Evolutionary conservation across 2,888 invertebrate genomes (phyloP), one percentile per base, ranked within the genome.

Genomic region (Lepidocyrtinus sp.): DNA sequence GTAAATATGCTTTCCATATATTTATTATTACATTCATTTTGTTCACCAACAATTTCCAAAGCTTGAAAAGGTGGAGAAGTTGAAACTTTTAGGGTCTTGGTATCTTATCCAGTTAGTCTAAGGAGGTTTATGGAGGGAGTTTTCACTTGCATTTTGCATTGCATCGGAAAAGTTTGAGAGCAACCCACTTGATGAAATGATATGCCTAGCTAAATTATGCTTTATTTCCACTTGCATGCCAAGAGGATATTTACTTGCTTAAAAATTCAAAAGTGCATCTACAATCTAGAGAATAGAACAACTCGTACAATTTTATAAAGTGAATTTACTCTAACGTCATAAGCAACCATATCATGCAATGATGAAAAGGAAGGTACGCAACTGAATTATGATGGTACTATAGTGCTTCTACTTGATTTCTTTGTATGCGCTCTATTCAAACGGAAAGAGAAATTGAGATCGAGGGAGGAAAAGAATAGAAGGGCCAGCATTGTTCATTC

Each of bases 191-290:
- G 68, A 69, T 69, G 75, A 69, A 75, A 65, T 61, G 61, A 64
- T 65, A 74, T 55, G 65, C 55, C 59, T 17, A 15, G 61, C 45
- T 71, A 15, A 64, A 67, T 74, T 67, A 45, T 50, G 62, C 46
- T 75, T 75, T 62, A 75, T 75, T 75, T 75, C 75, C 62, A 63
- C 75, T 76, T 64, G 76, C 76, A 70, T 76, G 76, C 76, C 76
- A 70, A 55, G 36, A 64, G 76, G 76, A 76, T 76, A 70, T 76
- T 76, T 76, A 25, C 76, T 63, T 76, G 50, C 70, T 76, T 64
- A 76, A 76, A 76, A 76, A 76, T 76, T 76, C 76, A 76, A 76
- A 76, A 70, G 64, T 76, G 76, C 76, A 76, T 76, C 76, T 64
- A 64, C 45, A 27, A n/a, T n/a, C n/a, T n/a, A n/a, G n/a, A n/a